Evolutionary conservation across 2,797 vertebrate species (phyloP).

Genomic region (Microctenopoma stevenorrisi): DNA sequence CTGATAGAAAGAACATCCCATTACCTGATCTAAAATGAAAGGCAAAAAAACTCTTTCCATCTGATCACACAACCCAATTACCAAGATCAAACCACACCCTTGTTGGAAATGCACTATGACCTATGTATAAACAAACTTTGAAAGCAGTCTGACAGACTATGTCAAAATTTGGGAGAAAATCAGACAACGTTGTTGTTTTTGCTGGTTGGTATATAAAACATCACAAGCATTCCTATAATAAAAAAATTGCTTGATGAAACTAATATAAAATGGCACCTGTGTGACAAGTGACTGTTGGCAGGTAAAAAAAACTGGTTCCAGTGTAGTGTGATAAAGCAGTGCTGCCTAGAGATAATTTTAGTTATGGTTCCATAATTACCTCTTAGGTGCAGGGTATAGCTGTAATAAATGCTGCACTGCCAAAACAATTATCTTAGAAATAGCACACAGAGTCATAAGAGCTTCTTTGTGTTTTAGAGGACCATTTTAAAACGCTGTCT

Average conservation of each 20-base stretch:
- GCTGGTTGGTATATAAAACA: constrained; percentile 5
- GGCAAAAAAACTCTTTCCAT: constrained; percentile 6
- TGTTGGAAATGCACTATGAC: constrained; percentile 9
- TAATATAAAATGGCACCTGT: constrained; percentile 48
- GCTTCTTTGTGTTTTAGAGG: constrained; percentile 22
- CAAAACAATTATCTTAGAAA: constrained; percentile 41
- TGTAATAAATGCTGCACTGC: constrained; percentile 33
- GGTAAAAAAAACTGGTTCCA: constrained; percentile 34
- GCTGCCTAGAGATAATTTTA: constrained; percentile 44
- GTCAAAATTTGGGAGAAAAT: constrained; percentile 2
- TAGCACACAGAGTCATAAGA: constrained; percentile 18
- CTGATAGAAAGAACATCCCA: constrained; percentile 25
- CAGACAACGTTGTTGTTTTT: background rate
- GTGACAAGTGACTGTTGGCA: constrained; percentile 37
- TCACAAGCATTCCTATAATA: constrained; percentile 12
- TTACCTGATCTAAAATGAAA: constrained; percentile 45
- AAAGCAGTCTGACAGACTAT: background rate
- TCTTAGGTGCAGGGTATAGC: constrained; percentile 27
- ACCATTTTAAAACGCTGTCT: constrained; percentile 21
- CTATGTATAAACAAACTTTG: constrained; percentile 15
- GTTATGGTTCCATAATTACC: constrained; percentile 49
- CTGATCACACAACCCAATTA: constrained; percentile 31
- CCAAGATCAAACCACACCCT: constrained; percentile 3
- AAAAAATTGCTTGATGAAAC: constrained; percentile 24
- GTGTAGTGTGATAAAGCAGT: constrained; percentile 36